Conservation (phyloP, 2,797 vertebrate genomes). For the Ptychadena robeensis region DNA sequence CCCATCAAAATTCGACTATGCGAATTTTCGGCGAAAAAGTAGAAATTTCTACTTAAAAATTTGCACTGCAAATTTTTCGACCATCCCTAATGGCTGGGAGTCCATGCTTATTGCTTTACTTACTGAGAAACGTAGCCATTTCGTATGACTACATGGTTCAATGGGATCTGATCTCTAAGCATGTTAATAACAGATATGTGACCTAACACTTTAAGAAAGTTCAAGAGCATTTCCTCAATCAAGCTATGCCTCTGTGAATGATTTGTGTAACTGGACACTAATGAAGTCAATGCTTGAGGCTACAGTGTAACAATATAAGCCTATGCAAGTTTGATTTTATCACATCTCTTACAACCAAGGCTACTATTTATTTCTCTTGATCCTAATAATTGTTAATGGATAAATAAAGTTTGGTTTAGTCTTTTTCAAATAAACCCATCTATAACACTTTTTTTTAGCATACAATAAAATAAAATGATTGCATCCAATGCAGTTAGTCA, state of each 20-base stretch:
- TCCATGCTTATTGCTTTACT: not conserved
- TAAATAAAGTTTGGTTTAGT: not conserved
- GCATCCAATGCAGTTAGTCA: not conserved
- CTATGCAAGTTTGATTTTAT: not conserved
- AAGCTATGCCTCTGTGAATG: constrained; percentile 15
- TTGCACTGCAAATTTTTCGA: too few relatives aligned
- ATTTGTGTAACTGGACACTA: constrained; percentile 8
- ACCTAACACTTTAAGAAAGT: constrained; percentile 41
- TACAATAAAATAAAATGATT: not conserved
- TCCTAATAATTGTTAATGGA: not conserved
- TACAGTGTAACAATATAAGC: constrained; percentile 6
- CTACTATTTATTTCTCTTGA: not conserved
- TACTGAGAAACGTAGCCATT: not conserved
- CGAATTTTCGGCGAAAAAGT: too few relatives aligned
- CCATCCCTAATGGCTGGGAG: not conserved
- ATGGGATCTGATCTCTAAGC: not conserved
- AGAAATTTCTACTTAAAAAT: too few relatives aligned
- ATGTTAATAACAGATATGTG: constrained; percentile 33
- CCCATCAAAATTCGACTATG: too few relatives aligned
- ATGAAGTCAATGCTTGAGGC: constrained; percentile 13
- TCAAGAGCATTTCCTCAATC: constrained; percentile 48
- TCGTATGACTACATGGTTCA: not conserved
- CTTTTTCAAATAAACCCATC: not conserved
- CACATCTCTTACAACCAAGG: not conserved
- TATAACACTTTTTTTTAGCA: not conserved